Base-by-base conservation (phyloP, 2,888 invertebrate genomes). In the Heliconius aoede region DNA sequence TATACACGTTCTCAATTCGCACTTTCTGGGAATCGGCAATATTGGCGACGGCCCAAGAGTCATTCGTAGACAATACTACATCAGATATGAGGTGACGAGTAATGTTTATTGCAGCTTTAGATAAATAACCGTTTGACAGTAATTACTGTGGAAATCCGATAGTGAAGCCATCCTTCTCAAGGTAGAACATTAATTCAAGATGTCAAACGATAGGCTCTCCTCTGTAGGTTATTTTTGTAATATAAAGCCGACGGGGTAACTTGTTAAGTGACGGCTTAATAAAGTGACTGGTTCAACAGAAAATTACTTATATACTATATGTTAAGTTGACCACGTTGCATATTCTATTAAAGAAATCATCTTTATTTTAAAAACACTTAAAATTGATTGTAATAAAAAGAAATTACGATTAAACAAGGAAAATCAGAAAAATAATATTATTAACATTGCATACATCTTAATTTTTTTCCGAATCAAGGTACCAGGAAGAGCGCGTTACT, bases 21-120 rank as follows among this genome's bases (percentile, higher is more conserved):
- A 68, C 75, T 78, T 82, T 80, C 80, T 77, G 72, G 72, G 77
- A 80, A 78, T 67, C 77, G 73, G 55, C 76, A 68, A 46, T 61
- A 55, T 72, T 81, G 81, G 81, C 80, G 61, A n/a, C 9, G 4
- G 24, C 77, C 81, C 81, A 81, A 75, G 30, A 73, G 65, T 69
- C 67, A 72, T 72, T 74, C 55, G 78, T 74, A 77, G 79, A 78
- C 76, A 78, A 80, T 72, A 61, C 69, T 76, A 72, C 60, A 68
- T 28, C 24, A 30, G 71, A 65, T 75, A 78, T 58, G 58, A 76
- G 26, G n/a, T 74, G 74, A 67, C 76, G 78, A 80, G 77, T 75
- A 77, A 78, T 76, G 72, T 75, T 68, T 72, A 75, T 73, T 75
- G 75, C 71, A 69, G 55, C 18, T 60, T 68, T 46, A 74, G 58